Evolutionary conservation across 2,113 vertebrate genomes (phyloP).

Genomic region (Bubo blakistoni): DNA sequence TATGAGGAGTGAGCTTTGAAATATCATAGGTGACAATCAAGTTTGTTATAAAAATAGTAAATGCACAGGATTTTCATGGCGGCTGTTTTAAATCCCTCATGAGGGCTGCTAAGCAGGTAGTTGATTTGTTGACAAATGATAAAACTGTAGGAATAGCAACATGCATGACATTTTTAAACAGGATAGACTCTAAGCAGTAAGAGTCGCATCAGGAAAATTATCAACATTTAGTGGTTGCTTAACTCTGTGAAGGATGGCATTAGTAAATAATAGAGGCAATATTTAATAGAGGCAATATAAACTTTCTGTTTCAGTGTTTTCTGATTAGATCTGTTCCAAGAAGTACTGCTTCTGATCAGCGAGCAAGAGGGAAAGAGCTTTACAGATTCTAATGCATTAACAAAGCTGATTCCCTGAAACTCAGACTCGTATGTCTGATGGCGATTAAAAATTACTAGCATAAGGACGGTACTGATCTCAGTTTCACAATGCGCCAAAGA

Average conservation of each 20-base stretch:
- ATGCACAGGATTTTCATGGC: slow-evolving; percentile 76
- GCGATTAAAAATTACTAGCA: slow-evolving; percentile 19
- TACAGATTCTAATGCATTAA: slow-evolving; percentile 2
- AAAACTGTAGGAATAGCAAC: slow-evolving; percentile 71
- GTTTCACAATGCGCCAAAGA: background rate
- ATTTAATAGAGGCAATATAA: slow-evolving; percentile 50
- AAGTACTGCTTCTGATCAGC: slow-evolving; percentile 42
- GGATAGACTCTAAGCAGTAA: slow-evolving; percentile 44
- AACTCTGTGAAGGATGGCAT: slow-evolving; percentile 48
- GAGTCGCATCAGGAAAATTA: slow-evolving; percentile 63
- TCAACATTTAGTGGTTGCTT: slow-evolving; percentile 67
- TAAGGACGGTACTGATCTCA: background rate
- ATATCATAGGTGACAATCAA: slow-evolving; percentile 83
- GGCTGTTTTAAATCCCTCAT: slow-evolving; percentile 76
- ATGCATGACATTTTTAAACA: slow-evolving; percentile 71
- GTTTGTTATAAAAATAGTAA: slow-evolving; percentile 81
- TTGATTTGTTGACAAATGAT: slow-evolving; percentile 82
- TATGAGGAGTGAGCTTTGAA: slow-evolving; percentile 81
- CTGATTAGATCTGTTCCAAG: slow-evolving; percentile 60
- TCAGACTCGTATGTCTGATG: background rate
- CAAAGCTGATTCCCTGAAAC: background rate
- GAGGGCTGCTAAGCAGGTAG: slow-evolving; percentile 76
- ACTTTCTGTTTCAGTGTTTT: slow-evolving; percentile 35
- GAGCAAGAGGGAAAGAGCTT: slow-evolving; percentile 3
- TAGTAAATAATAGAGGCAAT: slow-evolving; percentile 51